Evolutionary conservation across 2,888 invertebrate genomes (phyloP).

Genomic region (Conomelus anceps): DNA sequence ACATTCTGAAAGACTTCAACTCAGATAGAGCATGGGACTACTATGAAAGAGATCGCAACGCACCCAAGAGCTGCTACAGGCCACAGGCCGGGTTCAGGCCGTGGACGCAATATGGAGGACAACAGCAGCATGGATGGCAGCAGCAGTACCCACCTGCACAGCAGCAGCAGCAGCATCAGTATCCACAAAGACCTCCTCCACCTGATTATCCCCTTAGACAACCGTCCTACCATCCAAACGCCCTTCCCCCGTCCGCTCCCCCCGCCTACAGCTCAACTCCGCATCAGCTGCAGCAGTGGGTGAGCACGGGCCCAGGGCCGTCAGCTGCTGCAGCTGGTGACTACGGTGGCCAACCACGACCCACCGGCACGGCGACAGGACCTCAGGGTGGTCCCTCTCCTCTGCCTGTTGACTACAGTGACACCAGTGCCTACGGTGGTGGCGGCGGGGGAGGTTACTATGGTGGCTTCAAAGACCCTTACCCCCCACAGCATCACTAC

Average conservation of each 20-base stretch:
- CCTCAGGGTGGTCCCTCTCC: conserved; percentile 21
- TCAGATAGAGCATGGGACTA: conserved; percentile 70
- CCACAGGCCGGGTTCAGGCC: conserved; percentile 27
- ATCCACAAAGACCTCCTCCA: background rate
- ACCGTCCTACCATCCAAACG: conserved; percentile 6
- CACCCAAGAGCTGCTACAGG: conserved; percentile 39
- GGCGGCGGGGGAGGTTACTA: background rate
- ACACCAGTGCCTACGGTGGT: no score
- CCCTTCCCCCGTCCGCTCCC: background rate
- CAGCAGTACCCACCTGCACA: background rate
- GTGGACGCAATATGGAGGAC: conserved; percentile 25
- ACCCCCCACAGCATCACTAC: background rate
- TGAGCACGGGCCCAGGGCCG: background rate
- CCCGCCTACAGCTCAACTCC: background rate
- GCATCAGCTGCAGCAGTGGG: conserved; percentile 3
- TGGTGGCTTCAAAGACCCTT: conserved; percentile 7
- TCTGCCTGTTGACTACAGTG: background rate
- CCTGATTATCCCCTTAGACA: background rate
- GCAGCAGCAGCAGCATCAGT: background rate
- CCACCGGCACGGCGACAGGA: conserved; percentile 19
- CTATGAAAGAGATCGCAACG: conserved; percentile 69
- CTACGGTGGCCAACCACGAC: conserved; percentile 15
- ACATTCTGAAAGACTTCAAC: conserved; percentile 55
- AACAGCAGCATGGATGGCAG: conserved; percentile 20
- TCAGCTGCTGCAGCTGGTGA: background rate